These are phyloP conservation scores for Oegoconia quadripuncta DNA, from an alignment of 2,888 invertebrate species.

Conservation along the genomic window DNA sequence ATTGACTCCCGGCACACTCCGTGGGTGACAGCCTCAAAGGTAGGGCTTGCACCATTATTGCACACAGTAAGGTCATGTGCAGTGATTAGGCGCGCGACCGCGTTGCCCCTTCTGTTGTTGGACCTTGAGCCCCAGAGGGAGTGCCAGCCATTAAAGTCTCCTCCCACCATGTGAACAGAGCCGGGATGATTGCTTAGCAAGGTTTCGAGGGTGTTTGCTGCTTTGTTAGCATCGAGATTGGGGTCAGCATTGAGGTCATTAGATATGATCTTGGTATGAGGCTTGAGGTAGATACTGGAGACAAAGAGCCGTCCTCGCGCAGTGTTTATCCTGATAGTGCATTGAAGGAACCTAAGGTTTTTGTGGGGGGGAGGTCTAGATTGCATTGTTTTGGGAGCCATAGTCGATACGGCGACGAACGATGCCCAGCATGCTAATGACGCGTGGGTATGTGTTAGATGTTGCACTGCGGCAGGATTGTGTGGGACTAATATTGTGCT, in stretches of 20 bases:
- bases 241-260: no score
- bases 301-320: background rate
- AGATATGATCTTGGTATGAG: background rate
- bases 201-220: slow-evolving; percentile 1
- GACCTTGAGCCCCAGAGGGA: slow-evolving; percentile 15
- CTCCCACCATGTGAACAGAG: slow-evolving; percentile 14
- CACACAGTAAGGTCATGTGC: no score
- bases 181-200: background rate
- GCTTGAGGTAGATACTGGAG: background rate
- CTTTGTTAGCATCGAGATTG: background rate
- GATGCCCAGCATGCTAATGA: background rate
- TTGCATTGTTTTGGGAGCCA: no score
- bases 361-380: no score
- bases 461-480: slow-evolving; percentile 9
- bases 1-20: no score
- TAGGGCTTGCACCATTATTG: no score
- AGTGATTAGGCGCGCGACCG: no score
- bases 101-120: slow-evolving; percentile 13
- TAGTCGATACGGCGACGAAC: no score
- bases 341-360: no score
- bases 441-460: slow-evolving; percentile 6
- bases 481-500: background rate
- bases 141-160: slow-evolving; percentile 28
- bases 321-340: background rate
- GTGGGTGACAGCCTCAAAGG: no score